phyloP scores from a whole-genome alignment of 2,888 invertebrate species.

The Acanthosepion lycidas region DNA sequence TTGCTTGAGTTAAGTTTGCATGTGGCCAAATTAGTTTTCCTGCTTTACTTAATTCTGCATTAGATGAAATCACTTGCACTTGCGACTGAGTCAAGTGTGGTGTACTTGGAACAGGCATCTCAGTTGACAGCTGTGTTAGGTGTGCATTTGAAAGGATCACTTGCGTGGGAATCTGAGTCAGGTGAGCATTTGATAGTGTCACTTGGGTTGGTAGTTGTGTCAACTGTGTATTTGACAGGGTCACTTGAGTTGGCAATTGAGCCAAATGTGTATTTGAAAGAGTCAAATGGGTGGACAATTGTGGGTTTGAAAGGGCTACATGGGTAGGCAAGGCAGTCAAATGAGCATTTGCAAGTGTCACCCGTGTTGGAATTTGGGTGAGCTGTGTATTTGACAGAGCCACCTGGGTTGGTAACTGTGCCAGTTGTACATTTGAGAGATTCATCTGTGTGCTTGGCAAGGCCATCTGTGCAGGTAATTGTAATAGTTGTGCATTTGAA shows the following conservation, averaged over 20 bases:
- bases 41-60: neutral
- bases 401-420: neutral
- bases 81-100: neutral
- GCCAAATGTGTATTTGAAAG: neutral
- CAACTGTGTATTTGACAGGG: neutral
- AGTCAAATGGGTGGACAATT: neutral
- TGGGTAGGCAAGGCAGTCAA: neutral
- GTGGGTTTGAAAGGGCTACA: neutral
- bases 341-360: neutral
- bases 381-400: neutral
- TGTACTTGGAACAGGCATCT: neutral
- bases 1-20: neutral
- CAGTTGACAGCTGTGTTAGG: neutral
- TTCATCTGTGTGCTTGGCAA: neutral
- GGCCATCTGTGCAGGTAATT: neutral
- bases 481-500: neutral
- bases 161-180: neutral
- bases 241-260: neutral
- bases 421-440: neutral
- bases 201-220: neutral
- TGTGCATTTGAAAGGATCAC: neutral
- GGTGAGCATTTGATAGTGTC: neutral
- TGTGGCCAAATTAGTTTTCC: conserved; percentile 1
- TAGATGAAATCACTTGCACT: neutral
- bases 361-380: neutral